A percentile compares a stretch with the other conserved stretches of the same genome.
Evolutionary conservation across 92 coral and sea anemone genomes (phyloP).

Genomic region (Montipora capitata): DNA sequence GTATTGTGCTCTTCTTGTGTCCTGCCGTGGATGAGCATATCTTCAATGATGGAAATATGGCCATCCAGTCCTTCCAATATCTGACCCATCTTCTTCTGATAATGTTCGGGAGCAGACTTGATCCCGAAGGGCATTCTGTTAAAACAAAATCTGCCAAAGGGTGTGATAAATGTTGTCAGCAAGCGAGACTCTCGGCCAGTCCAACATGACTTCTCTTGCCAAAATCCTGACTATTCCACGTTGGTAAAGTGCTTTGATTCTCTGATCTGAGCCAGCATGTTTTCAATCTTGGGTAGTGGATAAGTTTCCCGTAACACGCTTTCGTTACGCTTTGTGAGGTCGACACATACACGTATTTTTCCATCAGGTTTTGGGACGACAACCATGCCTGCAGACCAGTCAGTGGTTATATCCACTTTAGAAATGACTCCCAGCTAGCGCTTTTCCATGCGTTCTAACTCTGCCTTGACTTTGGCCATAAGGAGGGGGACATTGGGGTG

Average conservation of each 20-base stretch:
- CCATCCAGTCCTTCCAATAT: constrained; percentile 56
- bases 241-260: constrained; percentile 63
- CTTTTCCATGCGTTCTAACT: constrained; percentile 55
- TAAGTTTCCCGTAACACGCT: constrained; percentile 50
- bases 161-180: constrained; percentile 71
- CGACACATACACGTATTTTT: constrained; percentile 48
- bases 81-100: constrained; percentile 51
- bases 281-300: constrained; percentile 67
- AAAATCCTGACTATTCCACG: constrained; percentile 60
- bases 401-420: constrained; percentile 55
- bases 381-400: constrained; percentile 72
- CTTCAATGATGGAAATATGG: constrained; percentile 41
- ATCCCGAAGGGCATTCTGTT: constrained; percentile 68
- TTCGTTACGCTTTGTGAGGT: constrained; percentile 56
- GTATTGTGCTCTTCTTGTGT: constrained; percentile 57
- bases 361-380: constrained; percentile 60
- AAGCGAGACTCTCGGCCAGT: constrained; percentile 39
- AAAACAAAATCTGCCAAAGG: constrained; percentile 64
- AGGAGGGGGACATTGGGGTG: constrained; percentile 4
- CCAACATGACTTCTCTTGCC: constrained; percentile 51
- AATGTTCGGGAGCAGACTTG: constrained; percentile 69
- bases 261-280: constrained; percentile 63
- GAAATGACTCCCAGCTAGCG: constrained; percentile 43
- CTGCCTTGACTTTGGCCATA: constrained; percentile 53
- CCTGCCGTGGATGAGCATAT: constrained; percentile 56